Evolutionary conservation across 2,888 invertebrate species (phyloP).

Genomic region (Ceratothoa steindachneri): DNA sequence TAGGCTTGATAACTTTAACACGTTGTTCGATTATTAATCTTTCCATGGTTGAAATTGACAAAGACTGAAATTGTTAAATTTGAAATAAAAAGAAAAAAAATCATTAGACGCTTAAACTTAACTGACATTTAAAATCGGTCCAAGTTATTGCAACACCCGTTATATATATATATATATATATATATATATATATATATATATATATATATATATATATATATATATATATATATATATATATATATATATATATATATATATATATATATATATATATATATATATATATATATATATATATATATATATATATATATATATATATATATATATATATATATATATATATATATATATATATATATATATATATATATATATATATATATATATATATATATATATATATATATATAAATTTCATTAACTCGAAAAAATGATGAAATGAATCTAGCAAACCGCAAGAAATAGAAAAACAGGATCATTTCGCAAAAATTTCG

Average conservation of each 20-base stretch:
- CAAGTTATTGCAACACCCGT: too few relatives aligned
- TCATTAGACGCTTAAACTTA: too few relatives aligned
- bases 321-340: constrained; percentile 23
- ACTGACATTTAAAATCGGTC: too few relatives aligned
- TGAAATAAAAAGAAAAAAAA: too few relatives aligned
- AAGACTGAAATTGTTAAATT: too few relatives aligned
- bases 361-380: constrained; percentile 34
- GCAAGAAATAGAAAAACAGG: too few relatives aligned
- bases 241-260: constrained; percentile 27
- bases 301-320: constrained; percentile 24
- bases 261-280: constrained; percentile 29
- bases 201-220: constrained; percentile 20
- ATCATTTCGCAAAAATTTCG: too few relatives aligned
- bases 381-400: constrained; percentile 33
- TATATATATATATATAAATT: constrained; percentile 4
- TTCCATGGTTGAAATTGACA: too few relatives aligned
- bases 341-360: constrained; percentile 24
- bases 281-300: constrained; percentile 30
- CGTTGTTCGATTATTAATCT: too few relatives aligned
- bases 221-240: constrained; percentile 22
- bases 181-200: not conserved
- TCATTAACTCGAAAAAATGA: too few relatives aligned
- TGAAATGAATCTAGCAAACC: too few relatives aligned
- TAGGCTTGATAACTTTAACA: too few relatives aligned
- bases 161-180: not conserved